These are phyloP conservation scores for Diorhabda carinulata DNA, from an alignment of 1,140 invertebrate species.

Conservation along the genomic window DNA sequence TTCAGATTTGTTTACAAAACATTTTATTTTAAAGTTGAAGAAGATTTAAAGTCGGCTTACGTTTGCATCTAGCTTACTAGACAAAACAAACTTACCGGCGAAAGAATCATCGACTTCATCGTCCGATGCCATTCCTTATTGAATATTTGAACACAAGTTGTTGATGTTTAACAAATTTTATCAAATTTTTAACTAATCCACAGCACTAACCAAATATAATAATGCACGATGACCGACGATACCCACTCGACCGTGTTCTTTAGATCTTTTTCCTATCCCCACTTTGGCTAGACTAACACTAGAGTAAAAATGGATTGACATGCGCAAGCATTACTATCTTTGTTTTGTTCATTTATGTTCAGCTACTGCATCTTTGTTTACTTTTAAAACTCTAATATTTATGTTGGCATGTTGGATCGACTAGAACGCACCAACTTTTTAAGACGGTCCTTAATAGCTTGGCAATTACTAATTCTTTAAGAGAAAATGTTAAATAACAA, in stretches of 20 bases:
- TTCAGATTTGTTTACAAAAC: constrained; percentile 18
- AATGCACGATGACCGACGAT: not conserved
- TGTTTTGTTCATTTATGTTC: not conserved
- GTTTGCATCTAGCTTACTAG: constrained; percentile 29
- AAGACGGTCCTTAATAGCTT: no score
- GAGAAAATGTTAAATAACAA: no score
- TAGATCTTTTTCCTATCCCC: not conserved
- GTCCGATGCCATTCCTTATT: constrained; percentile 64
- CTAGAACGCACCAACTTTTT: no score
- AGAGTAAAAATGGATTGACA: not conserved
- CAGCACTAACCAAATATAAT: constrained; percentile 16
- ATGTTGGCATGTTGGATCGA: no score
- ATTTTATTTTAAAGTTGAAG: constrained; percentile 22
- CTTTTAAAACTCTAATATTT: no score
- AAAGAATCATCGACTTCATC: constrained; percentile 73
- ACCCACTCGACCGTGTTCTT: not conserved
- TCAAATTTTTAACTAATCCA: constrained; percentile 21
- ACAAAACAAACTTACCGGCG: constrained; percentile 62
- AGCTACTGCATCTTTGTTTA: no score
- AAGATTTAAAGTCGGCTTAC: constrained; percentile 33
- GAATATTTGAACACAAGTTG: not conserved
- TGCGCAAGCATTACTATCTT: not conserved
- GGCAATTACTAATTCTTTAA: no score
- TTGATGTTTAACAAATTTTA: not conserved
- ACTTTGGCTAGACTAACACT: not conserved